Base-by-base conservation (phyloP, 2,113 vertebrate species). In the Saguinus midas region DNA sequence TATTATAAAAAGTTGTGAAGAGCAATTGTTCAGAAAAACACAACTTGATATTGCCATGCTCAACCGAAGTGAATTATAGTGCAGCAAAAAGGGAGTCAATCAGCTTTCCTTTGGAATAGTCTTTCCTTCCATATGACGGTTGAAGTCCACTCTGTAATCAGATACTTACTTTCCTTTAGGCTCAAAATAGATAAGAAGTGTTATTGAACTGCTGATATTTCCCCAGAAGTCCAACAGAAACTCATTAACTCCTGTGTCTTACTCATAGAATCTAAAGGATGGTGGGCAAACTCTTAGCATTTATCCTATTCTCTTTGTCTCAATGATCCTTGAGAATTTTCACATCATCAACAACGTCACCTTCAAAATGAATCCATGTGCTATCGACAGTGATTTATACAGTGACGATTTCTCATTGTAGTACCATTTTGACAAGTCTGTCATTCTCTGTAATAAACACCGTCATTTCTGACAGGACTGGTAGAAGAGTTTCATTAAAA, bases 381-480 rank as follows among this genome's bases (percentile, higher is more conserved):
- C 57, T 70, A 68, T 2, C 5, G 10, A 85, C 23, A 83, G 35
- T 72, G 78, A 95, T 90, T 92, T 91, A 35, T 32, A 57, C 58
- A 61, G 76, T 8, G 37, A 81, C 40, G 37, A 43, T 48, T 55
- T 92, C 48, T 95, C 79, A 57, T 1, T 20, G 16, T 8, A 45
- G 52, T 12, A 17, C 72, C 23, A 58, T 93, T 96, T 87, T 97
- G 96, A 94, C 89, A 79, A 55, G 72, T 55, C 70, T 93, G 93
- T 45, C 18, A 32, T 66, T 96, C 72, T 95, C 50, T 55, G 25
- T 85, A 94, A 96, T 79, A 73, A 95, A 96, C 43, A 55, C 73
- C 86, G 89, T 86, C 83, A 96, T 95, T 97, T 94, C 92, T 96
- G 94, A 97, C 91, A 94, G 78, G 18, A n/a, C 87, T 88, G 64